Base-by-base conservation (phyloP, 2,113 vertebrate species). In the Patagioenas fasciata region DNA sequence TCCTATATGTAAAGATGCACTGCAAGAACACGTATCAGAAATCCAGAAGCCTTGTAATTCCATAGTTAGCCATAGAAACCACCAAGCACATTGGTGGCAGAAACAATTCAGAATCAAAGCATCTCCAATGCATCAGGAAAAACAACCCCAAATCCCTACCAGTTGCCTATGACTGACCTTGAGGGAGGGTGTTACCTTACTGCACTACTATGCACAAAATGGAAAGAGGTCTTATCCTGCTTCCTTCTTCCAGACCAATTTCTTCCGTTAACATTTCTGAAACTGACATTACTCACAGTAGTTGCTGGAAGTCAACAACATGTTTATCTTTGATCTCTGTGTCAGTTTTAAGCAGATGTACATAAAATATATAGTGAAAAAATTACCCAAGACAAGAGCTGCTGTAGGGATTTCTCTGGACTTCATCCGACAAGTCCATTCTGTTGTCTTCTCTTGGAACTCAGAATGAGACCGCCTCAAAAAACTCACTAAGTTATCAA, bases 391-490 rank as follows among this genome's bases (percentile, higher is more conserved):
- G 73, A 99, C 92, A 64, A 99, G 98, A 74, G 99, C 99, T 48
- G 99, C 99, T 53, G 99, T 98, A 86, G 99, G 99, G 84, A 99
- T 99, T 98, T 99, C 99, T 88, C 95, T 98, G 87, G 98, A 98
- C 85, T 98, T 98, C 98, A 99, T 98, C 70, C 77, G 97, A 72
- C 94, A 98, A 31, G 97, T 95, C 99, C 99, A 99, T 91, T 98
- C 96, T 89, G 95, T 95, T 62, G 95, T 96, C 87, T 97, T 97
- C 75, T 97, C 97, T 53, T 95, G 98, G 87, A 98, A 97, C 11
- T 93, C 96, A 58, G 95, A 97, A 36, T 98, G 98, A 70, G 98
- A 98, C 50, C 97, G 98, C 73, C 97, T 98, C 64, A 98, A 97
- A 97, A 99, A 99, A 92, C 96, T 96, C 85, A 98, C 80, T 74